Base-by-base conservation (phyloP, 2,797 vertebrate genomes). In the Nannoperca australis region DNA sequence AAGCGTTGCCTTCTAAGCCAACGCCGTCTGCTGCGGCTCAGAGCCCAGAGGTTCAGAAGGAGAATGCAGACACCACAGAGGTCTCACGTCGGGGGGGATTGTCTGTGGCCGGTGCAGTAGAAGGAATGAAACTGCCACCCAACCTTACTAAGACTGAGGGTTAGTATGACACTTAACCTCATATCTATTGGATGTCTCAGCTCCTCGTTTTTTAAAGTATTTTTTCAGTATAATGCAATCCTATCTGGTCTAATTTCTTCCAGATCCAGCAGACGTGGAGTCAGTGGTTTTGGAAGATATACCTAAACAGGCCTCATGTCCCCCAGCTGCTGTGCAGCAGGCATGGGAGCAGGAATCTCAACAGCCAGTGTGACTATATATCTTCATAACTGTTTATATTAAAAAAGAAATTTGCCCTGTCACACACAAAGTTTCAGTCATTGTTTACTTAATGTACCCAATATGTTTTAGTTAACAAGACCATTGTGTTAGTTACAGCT, bases 201-300 rank as follows among this genome's bases (percentile, higher is more conserved):
- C 34, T 71, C 17, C 7, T 63, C 27, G 51, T 42, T 42, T 42
- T 42, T 61, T 13, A 4, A 1, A 60, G 50, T 27, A 10, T 66
- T 15, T 78, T 78, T 56, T 36, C 20, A 36, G 20, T 42, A 3
- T 12, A 77, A 22, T 45, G 13, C 12, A 61, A 70, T 71, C 18
- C 4, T 44, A 2, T 78, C 10, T 74, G 40, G 12, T 61, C 32
- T 78, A 8, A 56, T 40, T 80, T 53, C 49, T 81, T 92, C 53
- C 82, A 97, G 96, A 96, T 77, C 87, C 92, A 84, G 95, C 95
- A 85, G 96, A 97, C 75, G 75, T 99, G 87, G 97, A 99, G 93
- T 95, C 91, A 4, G 86, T 98, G 86, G 44, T 96, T 74, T 91
- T 99, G 66, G 95, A 95, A 73, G 97, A 97, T 78, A 64, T 50